Base-by-base conservation (phyloP, 2,888 invertebrate genomes). In the Balanococcus diminutus region DNA sequence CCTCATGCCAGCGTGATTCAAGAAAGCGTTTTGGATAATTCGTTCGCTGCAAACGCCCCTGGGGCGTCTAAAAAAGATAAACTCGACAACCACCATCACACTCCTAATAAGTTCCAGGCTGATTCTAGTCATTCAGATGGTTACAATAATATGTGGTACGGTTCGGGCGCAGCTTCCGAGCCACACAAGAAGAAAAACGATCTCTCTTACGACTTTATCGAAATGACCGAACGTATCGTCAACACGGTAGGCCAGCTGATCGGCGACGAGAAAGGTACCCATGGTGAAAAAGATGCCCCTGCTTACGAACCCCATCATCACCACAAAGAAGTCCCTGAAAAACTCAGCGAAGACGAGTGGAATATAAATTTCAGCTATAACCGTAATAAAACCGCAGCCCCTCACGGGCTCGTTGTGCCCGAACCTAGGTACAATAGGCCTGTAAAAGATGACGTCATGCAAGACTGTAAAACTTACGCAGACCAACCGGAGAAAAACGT, bases 201-300 rank as follows among this genome's bases (percentile, higher is more conserved):
- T 39, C 39, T 86, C 11, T 82, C 75, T 0, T 87, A 87, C 61
- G 87, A 87, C 51, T 81, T 87, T 79, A 87, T 87, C 19, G 87
- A 87, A 79, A 87, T 87, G 87, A 87, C 87, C 28, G 87, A 87
- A 87, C 81, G 87, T 25, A 39, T 87, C 25, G 87, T 87, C n/a
- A 86, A 86, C 51, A 86, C 86, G 4, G 82, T 87, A 19, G 87
- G 87, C 25, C 87, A 86, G 36, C 46, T 86, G n/a, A 82, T 86
- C 36, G 51, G 46, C 28, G 85, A 85, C 8, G 85, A 85, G 51
- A 85, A 79, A 28, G 51, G 46, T 28, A 81, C 6, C 14, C 11
- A 22, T 39, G 14, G 0, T 22, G 61, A 51, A 31, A 42, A 25
- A 16, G 32, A 51, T n/a, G 9, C 28, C n/a, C 11, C 51, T 11